Conservation (phyloP, 1,140 invertebrate genomes). For the Chelonus insularis region DNA sequence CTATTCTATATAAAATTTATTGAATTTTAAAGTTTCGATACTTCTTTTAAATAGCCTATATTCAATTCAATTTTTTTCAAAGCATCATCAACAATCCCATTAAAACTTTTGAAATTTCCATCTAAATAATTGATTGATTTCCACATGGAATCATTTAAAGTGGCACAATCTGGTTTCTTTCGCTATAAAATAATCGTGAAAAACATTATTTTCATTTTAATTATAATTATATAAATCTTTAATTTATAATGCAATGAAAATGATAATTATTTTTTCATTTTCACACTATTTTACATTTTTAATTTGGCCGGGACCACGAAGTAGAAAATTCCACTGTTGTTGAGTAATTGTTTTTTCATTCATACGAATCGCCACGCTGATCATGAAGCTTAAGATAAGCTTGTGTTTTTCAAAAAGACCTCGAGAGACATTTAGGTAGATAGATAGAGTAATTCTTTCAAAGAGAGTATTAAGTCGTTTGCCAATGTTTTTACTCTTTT, state of each 20-base stretch:
- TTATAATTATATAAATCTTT: background rate
- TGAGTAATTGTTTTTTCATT: slow-evolving; percentile 63
- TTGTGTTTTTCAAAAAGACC: slow-evolving; percentile 90
- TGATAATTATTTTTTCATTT: slow-evolving; percentile 12
- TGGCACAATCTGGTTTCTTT: background rate
- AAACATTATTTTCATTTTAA: background rate
- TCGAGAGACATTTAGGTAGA: slow-evolving; percentile 87
- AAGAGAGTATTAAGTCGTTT: slow-evolving; percentile 69
- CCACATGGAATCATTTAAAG: background rate
- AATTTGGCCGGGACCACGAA: slow-evolving; percentile 65
- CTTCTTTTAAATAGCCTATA: background rate
- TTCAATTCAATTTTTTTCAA: slow-evolving; percentile 3
- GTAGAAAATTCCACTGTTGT: slow-evolving; percentile 73
- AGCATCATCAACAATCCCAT: slow-evolving; percentile 1
- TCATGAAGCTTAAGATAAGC: slow-evolving; percentile 83
- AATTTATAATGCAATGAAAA: slow-evolving; percentile 3
- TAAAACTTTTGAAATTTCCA: slow-evolving; percentile 3
- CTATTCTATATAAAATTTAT: background rate
- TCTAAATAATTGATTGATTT: slow-evolving; percentile 16
- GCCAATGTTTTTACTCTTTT: slow-evolving; percentile 67
- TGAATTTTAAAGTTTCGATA: background rate
- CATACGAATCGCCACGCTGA: slow-evolving; percentile 75
- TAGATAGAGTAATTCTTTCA: slow-evolving; percentile 75
- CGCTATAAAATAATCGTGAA: slow-evolving; percentile 41
- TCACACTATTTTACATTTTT: slow-evolving; percentile 31